Conservation (phyloP, 1,140 invertebrate species). For the Drosophila repletoides region DNA sequence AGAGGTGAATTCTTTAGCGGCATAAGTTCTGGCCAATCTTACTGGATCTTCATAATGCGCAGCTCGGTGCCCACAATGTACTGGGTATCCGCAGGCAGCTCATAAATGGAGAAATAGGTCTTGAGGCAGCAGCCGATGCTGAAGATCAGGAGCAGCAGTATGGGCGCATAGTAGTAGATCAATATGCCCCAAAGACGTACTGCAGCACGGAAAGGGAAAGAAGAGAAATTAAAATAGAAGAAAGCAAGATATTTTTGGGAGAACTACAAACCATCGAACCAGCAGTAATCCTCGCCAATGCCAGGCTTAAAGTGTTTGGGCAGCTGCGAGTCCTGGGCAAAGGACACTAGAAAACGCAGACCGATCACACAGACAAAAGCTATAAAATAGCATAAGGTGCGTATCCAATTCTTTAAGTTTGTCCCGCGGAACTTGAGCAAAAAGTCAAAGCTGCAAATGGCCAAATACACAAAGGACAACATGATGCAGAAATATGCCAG, state of each 20-base stretch:
- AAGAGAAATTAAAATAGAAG: not conserved
- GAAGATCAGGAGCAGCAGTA: slow-evolving; percentile 51
- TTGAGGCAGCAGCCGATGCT: slow-evolving; percentile 58
- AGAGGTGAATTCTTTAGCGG: not conserved
- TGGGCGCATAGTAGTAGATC: slow-evolving; percentile 69
- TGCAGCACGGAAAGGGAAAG: slow-evolving; percentile 8
- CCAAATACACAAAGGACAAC: slow-evolving; percentile 90
- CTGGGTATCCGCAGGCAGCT: slow-evolving; percentile 53
- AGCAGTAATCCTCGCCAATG: slow-evolving; percentile 84
- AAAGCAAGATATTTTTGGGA: not conserved
- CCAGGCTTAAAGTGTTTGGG: slow-evolving; percentile 83
- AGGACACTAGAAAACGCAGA: slow-evolving; percentile 82
- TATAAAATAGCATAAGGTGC: slow-evolving; percentile 85
- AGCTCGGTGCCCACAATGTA: slow-evolving; percentile 61
- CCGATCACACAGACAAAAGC: slow-evolving; percentile 86
- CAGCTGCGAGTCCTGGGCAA: slow-evolving; percentile 83
- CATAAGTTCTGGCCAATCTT: not conserved
- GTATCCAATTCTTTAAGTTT: slow-evolving; percentile 82
- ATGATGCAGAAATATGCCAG: slow-evolving; percentile 89
- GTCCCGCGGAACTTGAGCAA: slow-evolving; percentile 87
- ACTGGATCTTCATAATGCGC: slow-evolving; percentile 69
- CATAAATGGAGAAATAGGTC: slow-evolving; percentile 61
- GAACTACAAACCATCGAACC: slow-evolving; percentile 84
- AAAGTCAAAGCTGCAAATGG: slow-evolving; percentile 89
- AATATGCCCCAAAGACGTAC: slow-evolving; percentile 77